These are phyloP conservation scores for Leptinotarsa texana DNA, from an alignment of 1,140 invertebrate genomes.

Conservation along the genomic window DNA sequence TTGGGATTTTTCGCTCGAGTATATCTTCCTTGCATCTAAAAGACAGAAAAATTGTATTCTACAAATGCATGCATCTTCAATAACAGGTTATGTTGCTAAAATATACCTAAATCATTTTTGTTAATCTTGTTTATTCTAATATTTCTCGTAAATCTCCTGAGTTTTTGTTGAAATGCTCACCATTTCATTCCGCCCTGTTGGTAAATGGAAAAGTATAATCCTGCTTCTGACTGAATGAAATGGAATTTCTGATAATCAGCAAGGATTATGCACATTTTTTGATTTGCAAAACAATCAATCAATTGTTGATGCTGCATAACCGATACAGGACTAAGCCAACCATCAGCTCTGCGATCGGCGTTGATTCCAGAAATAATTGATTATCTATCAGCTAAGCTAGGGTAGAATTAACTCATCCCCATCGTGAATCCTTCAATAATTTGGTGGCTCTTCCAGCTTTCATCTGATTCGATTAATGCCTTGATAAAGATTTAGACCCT, in stretches of 20 bases:
- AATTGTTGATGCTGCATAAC: conserved; percentile 1
- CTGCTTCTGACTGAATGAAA: not conserved
- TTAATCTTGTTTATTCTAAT: no score
- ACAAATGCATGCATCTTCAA: not conserved
- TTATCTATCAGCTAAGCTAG: not conserved
- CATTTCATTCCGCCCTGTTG: not conserved
- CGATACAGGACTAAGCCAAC: not conserved
- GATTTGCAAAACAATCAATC: not conserved
- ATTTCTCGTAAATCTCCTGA: not conserved
- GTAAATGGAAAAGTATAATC: not conserved
- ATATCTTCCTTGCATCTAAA: not conserved
- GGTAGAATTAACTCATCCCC: conserved; percentile 3
- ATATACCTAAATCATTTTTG: no score
- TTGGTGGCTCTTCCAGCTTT: not conserved
- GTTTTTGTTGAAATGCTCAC: not conserved
- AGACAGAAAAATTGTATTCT: not conserved
- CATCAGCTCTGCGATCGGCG: not conserved
- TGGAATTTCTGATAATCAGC: not conserved
- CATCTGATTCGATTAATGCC: conserved; percentile 6
- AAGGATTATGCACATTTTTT: conserved; percentile 3
- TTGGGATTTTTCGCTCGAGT: no score
- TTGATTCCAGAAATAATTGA: not conserved
- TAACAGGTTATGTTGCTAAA: not conserved
- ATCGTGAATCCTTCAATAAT: not conserved
- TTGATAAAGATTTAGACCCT: not conserved